Base-by-base conservation (phyloP, 2,797 vertebrate genomes). In the Sebastes hubbsi region DNA sequence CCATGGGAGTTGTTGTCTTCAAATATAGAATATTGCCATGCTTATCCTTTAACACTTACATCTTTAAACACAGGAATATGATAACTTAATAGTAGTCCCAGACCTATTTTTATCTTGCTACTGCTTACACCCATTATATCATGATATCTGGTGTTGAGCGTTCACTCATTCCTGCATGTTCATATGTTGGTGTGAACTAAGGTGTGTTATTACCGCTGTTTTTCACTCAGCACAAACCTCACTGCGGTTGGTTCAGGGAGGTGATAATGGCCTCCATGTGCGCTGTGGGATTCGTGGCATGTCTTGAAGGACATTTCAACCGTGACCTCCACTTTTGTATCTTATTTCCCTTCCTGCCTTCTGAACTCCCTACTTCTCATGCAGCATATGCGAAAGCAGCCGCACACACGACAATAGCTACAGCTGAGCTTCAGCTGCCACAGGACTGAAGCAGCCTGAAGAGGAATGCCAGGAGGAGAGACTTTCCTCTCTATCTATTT, bases 401-500 rank as follows among this genome's bases (percentile, higher is more conserved):
- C 60, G 34, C 27, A 59, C 42, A 42, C 27, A 78, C 72, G 70
- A 72, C 68, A 83, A 72, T 11, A 77, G 64, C 58, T 83, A 22
- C 75, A 83, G 76, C 83, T 75, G 74, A 86, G 70, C 73, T 70
- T 86, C 76, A 87, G 78, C 80, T 86, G 80, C 66, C 74, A 72
- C 55, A 69, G 62, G 52, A 77, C 12, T 16, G 18, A 82, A 70
- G 36, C 18, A 8, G 66, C 55, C 54, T 27, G 77, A 55, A 24
- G 65, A 81, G 84, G 34, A 68, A 77, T 67, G 81, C 75, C 62
- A 76, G 79, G 68, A 85, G 74, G 58, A 88, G 68, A 80, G 83
- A 85, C 77, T 88, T 89, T 87, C 78, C 63, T 75, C 83, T 82
- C 80, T 78, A 74, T 89, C 84, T 89, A 85, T 88, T 91, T 88